Percentiles rank a stretch among this genome's conserved stretches.
Conservation (phyloP, 2,113 vertebrate genomes). For the Elgaria multicarinata region DNA sequence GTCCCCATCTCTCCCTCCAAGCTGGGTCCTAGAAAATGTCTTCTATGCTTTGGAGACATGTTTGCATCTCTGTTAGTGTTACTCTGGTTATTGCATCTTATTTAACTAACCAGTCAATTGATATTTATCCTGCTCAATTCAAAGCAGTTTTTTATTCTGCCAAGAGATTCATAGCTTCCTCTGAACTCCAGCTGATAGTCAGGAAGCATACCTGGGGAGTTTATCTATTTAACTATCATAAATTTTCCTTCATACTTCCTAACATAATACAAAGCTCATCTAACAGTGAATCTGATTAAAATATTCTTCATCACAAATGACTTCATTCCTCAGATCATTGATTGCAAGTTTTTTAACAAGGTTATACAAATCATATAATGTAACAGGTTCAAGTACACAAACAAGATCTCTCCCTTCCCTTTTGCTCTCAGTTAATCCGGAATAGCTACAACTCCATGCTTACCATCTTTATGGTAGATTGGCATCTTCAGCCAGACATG, state of each 20-base stretch:
- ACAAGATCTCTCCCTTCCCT: background rate
- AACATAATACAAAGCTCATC: background rate
- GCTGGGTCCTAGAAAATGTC: slow-evolving; percentile 5
- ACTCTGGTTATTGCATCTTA: background rate
- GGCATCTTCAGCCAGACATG: background rate
- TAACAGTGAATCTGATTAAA: background rate
- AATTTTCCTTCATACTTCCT: background rate
- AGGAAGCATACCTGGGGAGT: background rate
- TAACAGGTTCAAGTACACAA: background rate
- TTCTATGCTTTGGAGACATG: background rate
- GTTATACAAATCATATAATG: background rate
- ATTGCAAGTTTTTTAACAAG: background rate
- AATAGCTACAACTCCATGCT: background rate
- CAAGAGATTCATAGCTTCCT: background rate
- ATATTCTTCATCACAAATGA: background rate
- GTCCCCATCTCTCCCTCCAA: slow-evolving; percentile 27
- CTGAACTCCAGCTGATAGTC: background rate
- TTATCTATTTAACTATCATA: background rate
- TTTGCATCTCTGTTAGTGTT: background rate
- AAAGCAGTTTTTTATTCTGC: background rate
- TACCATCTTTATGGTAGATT: background rate
- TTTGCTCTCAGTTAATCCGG: background rate
- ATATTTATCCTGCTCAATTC: background rate
- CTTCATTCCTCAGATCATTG: background rate
- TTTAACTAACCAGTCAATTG: background rate